These are phyloP conservation scores for Podarcis cretensis DNA, from an alignment of 2,113 vertebrate species.

Conservation along the genomic window DNA sequence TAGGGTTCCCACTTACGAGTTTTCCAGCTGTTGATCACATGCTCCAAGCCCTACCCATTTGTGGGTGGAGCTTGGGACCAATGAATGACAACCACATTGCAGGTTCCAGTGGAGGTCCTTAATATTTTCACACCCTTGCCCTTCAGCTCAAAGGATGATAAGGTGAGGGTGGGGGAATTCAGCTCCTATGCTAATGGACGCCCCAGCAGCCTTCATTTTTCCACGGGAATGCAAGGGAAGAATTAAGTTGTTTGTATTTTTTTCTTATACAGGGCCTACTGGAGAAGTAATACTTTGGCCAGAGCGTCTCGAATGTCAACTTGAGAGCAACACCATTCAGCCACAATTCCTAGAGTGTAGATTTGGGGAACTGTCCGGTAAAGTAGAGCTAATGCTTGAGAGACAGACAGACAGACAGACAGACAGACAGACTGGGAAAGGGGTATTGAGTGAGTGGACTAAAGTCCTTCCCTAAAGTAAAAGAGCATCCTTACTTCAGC, in stretches of 20 bases:
- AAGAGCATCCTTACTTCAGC: not conserved
- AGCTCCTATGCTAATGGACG: not conserved
- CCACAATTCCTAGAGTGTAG: not conserved
- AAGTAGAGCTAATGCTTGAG: not conserved
- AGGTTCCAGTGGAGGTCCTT: not conserved
- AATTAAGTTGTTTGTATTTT: not conserved
- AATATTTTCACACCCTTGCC: not conserved
- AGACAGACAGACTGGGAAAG: not conserved
- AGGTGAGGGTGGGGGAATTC: too few species aligned
- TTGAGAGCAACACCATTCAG: not conserved
- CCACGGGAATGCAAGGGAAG: not conserved
- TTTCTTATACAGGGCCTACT: not conserved
- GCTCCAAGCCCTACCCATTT: not conserved
- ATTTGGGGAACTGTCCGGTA: not conserved
- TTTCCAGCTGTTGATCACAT: not conserved
- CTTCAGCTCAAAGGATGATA: not conserved
- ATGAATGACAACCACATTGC: not conserved
- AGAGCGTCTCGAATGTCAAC: not conserved
- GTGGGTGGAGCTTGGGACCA: not conserved
- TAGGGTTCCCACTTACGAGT: not conserved
- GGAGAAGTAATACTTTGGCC: not conserved
- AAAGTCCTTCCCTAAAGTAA: not conserved
- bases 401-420: not conserved
- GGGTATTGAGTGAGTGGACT: not conserved
- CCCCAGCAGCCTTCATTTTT: not conserved